Base-by-base conservation (phyloP, 2,888 invertebrate genomes). In the Torymus tubicola region DNA sequence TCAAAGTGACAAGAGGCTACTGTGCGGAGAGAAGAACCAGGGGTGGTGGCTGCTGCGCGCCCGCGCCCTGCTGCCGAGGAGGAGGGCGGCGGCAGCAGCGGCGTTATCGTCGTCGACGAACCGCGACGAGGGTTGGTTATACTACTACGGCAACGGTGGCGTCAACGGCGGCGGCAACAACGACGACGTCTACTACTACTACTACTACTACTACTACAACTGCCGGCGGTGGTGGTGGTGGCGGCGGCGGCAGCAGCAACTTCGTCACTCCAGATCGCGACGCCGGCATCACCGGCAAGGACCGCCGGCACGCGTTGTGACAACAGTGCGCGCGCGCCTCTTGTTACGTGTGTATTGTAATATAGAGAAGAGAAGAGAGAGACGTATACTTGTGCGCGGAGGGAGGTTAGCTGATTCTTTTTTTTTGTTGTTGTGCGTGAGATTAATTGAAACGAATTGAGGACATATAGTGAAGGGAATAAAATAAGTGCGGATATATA, bases 251-350 rank as follows among this genome's bases (percentile, higher is more conserved):
- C 63, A 3, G 72, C 72, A 14, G 61, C 71, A n/a, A 53, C 71
- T 52, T 55, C 11, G 18, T 24, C 16, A 64, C 16, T 57, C n/a
- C 74, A 14, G 57, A 16, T 5, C 42, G 42, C 67, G 74, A 8
- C 67, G 67, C 53, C 58, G 58, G 58, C 58, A 18, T 18, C 58
- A 18, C 70, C 42, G 60, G 61, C 61, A 42, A 42, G 42, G 42
- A 42, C 42, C 42, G 21, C 12, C 14, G 65, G 58, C 31, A 24
- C 21, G 50, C 69, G n/a, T n/a, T 16, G 61, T 57, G 73, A 14
- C 64, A 57, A 24, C 80, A 76, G 72, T 76, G 18, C 53, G 72
- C 64, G 18, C 53, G 72, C 64, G 81, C 77, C 69, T 68, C 5
- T 42, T 42, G 42, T 8, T 42, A 42, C 42, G 10, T 8, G 21